phyloP scores from a whole-genome alignment of 2,888 invertebrate species.

The Entomobrya proxima region DNA sequence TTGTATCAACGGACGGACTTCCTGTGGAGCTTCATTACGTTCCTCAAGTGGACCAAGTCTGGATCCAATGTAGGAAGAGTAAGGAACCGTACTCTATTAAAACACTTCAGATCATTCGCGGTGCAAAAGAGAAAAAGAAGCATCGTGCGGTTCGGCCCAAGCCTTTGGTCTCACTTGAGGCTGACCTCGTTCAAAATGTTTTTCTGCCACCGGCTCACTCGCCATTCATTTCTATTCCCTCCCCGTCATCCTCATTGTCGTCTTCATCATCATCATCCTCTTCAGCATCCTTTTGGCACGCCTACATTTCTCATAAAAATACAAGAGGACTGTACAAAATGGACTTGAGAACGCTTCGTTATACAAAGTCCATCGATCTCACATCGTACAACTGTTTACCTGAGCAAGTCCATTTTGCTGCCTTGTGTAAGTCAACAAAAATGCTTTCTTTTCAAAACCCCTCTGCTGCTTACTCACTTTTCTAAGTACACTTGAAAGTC shows the following conservation, averaged over 20 bases:
- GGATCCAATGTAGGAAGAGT: constrained; percentile 84
- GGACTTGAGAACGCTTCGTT: constrained; percentile 84
- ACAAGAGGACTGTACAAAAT: constrained; percentile 85
- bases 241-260: constrained; percentile 77
- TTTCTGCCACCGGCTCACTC: constrained; percentile 81
- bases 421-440: constrained; percentile 82
- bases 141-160: constrained; percentile 86
- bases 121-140: constrained; percentile 85
- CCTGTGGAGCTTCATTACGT: constrained; percentile 85
- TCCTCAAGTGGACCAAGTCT: constrained; percentile 85
- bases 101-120: constrained; percentile 85
- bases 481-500: neutral
- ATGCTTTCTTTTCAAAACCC: neutral
- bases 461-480: neutral
- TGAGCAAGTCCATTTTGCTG: constrained; percentile 83
- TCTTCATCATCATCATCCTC: constrained; percentile 76
- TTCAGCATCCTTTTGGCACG: constrained; percentile 83
- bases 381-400: constrained; percentile 86
- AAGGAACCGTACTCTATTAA: constrained; percentile 81
- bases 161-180: constrained; percentile 85
- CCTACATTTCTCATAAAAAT: constrained; percentile 85
- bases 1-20: constrained; percentile 84
- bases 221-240: constrained; percentile 48
- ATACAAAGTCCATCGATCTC: constrained; percentile 84
- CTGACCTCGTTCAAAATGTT: constrained; percentile 83